Conservation (phyloP, 2,888 invertebrate species). For the Zootermopsis nevadensis region DNA sequence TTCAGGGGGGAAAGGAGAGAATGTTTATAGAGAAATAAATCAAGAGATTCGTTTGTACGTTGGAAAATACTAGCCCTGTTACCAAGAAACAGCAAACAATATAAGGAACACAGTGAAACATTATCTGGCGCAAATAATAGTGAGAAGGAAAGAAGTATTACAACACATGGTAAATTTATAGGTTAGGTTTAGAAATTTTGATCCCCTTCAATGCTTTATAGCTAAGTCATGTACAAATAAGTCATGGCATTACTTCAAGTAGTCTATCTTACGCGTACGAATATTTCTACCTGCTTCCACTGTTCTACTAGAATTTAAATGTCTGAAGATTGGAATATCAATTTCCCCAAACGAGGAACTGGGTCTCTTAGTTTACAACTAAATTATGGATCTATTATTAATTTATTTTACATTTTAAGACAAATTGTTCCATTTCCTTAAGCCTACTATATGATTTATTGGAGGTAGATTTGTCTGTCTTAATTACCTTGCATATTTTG, state of each 20-base stretch:
- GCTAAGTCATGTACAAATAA: constrained; percentile 20
- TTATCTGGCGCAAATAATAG: neutral
- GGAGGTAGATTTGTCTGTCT: neutral
- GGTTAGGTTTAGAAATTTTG: constrained; percentile 32
- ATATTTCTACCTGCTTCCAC: neutral
- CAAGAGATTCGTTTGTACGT: constrained; percentile 11
- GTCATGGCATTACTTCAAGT: neutral
- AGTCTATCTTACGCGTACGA: neutral
- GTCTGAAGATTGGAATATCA: neutral
- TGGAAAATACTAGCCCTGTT: neutral
- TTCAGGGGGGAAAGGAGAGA: neutral
- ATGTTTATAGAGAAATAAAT: constrained; percentile 35
- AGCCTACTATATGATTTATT: neutral
- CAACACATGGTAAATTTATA: constrained; percentile 11
- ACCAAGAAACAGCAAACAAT: constrained; percentile 18
- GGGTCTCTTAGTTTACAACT: neutral
- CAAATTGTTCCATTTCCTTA: neutral
- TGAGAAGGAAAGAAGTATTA: constrained; percentile 4
- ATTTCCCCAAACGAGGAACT: neutral
- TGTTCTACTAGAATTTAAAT: neutral
- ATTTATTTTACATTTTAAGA: constrained; percentile 1
- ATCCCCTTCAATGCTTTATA: constrained; percentile 15
- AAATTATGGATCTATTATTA: neutral
- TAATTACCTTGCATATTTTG: neutral
- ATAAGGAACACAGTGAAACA: neutral